phyloP scores from a whole-genome alignment of 1,140 invertebrate species.

The Tetranychus cinnabarinus region DNA sequence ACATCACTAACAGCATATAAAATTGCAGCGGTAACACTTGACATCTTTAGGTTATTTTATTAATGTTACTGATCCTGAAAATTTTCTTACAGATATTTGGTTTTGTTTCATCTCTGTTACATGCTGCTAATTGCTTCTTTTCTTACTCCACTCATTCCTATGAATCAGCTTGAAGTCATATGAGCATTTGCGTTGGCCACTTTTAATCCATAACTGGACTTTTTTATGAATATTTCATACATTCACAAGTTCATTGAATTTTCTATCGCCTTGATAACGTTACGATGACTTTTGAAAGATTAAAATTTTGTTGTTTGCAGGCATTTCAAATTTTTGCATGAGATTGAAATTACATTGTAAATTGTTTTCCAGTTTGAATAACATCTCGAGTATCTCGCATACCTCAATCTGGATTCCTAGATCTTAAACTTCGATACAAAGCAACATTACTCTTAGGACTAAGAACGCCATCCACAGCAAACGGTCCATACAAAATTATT shows the following conservation, averaged over 20 bases:
- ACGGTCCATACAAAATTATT: too few relatives aligned
- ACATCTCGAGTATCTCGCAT: conserved; percentile 48
- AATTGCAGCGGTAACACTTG: too few relatives aligned
- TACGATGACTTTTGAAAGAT: too few relatives aligned
- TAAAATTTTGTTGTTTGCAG: conserved; percentile 60
- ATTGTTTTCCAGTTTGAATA: conserved; percentile 32
- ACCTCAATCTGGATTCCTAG: conserved; percentile 42
- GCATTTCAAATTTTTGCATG: conserved; percentile 42
- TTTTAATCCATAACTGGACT: background rate
- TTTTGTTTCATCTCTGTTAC: too few relatives aligned
- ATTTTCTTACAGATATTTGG: too few relatives aligned
- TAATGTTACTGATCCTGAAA: too few relatives aligned
- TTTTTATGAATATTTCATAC: background rate
- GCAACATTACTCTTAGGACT: too few relatives aligned
- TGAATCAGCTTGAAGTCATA: background rate
- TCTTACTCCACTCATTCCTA: background rate
- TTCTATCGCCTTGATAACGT: background rate
- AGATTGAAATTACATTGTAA: conserved; percentile 37
- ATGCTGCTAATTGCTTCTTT: background rate
- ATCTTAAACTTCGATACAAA: conserved; percentile 30
- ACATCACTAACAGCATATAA: too few relatives aligned
- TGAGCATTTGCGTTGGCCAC: background rate
- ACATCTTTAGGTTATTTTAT: too few relatives aligned
- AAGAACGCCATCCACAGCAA: too few relatives aligned
- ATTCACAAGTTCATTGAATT: background rate